These are phyloP conservation scores for Bubalus kerabau DNA, from an alignment of 2,113 vertebrate genomes.

Conservation along the genomic window DNA sequence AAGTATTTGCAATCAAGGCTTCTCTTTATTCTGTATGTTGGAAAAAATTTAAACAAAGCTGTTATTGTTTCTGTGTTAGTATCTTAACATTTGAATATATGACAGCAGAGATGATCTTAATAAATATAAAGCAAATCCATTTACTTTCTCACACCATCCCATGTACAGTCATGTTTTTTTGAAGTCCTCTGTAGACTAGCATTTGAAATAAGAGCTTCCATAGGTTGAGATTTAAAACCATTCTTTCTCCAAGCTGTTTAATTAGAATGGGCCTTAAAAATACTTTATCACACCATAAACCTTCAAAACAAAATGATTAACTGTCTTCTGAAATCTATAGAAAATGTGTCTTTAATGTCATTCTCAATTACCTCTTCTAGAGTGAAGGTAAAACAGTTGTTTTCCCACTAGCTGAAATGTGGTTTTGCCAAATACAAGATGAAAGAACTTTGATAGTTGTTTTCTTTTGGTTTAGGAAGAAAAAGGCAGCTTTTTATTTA, in stretches of 20 bases:
- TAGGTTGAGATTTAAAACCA: background rate
- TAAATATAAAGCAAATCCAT: background rate
- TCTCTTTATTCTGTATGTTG: background rate
- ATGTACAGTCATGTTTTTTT: background rate
- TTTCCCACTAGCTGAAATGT: background rate
- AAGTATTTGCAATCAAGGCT: background rate
- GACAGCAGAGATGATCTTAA: background rate
- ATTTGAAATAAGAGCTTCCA: background rate
- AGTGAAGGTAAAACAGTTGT: background rate
- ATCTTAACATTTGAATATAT: background rate
- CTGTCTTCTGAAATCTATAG: background rate
- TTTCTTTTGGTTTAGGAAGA: background rate
- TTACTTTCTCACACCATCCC: background rate
- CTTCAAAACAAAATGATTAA: background rate
- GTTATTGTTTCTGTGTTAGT: background rate
- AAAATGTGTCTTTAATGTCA: background rate
- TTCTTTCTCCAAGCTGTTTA: background rate
- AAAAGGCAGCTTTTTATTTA: background rate
- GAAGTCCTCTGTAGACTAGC: background rate
- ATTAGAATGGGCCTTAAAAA: background rate
- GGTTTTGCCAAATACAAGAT: background rate
- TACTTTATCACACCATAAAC: background rate
- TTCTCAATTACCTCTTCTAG: background rate
- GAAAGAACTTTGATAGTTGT: background rate
- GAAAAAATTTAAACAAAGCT: background rate